phyloP scores from a whole-genome alignment of 2,113 vertebrate species.

The Egretta garzetta region DNA sequence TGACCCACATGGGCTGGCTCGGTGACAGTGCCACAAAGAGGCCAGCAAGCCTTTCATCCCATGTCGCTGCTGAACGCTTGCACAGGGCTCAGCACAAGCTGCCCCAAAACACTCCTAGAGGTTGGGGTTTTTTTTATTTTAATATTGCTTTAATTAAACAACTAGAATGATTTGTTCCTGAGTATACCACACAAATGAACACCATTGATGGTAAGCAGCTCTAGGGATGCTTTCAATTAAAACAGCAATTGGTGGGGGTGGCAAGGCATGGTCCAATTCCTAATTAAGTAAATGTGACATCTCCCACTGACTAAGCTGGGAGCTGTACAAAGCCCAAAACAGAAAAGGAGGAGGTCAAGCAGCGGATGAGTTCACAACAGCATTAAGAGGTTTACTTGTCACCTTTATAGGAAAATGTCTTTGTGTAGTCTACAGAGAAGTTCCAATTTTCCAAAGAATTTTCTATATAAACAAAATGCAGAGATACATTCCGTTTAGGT shows the following conservation, averaged over 20 bases:
- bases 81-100: neutral
- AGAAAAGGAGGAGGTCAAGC: neutral
- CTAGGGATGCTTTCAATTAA: conserved; percentile 23
- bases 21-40: neutral
- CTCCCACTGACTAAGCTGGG: neutral
- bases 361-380: neutral
- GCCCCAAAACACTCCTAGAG: neutral
- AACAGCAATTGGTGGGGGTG: neutral
- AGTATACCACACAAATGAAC: neutral
- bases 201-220: neutral
- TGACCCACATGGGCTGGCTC: fast-evolving
- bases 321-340: neutral
- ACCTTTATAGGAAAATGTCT: neutral
- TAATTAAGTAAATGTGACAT: neutral
- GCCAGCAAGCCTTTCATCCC: neutral
- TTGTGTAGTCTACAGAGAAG: neutral
- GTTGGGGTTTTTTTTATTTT: neutral
- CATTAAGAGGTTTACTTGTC: neutral
- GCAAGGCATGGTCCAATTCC: neutral
- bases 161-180: neutral
- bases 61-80: fast-evolving
- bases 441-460: neutral
- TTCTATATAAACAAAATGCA: neutral
- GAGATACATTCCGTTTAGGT: neutral
- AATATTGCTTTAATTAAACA: neutral